These are phyloP conservation scores for Temnothorax ravouxi DNA, from an alignment of 2,888 invertebrate genomes.

Conservation along the genomic window DNA sequence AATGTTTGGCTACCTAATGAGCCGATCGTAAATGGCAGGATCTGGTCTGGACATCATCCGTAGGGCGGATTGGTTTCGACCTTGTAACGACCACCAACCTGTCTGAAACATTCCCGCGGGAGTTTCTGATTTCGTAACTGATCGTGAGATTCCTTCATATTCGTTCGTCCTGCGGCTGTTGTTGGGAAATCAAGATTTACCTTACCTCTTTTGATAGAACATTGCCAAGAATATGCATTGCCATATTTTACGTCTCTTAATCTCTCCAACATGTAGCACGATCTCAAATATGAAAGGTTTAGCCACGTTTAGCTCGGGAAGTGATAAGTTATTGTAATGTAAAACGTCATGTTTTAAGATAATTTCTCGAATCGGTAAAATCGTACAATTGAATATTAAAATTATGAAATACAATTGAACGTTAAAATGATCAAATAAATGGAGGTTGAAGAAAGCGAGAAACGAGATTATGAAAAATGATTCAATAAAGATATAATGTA, in stretches of 20 bases:
- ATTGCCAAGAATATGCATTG: constrained; percentile 15
- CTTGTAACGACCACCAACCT: constrained; percentile 37
- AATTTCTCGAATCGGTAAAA: not conserved
- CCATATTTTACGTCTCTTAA: constrained; percentile 20
- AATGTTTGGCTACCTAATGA: constrained; percentile 79
- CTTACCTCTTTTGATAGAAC: not conserved
- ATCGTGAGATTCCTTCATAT: constrained; percentile 62
- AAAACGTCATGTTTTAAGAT: not conserved
- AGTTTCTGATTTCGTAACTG: constrained; percentile 58
- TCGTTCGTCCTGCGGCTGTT: not conserved
- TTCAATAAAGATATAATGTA: not conserved
- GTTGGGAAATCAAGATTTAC: constrained; percentile 19
- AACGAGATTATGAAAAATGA: not conserved
- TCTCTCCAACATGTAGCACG: not conserved
- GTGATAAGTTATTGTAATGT: constrained; percentile 6
- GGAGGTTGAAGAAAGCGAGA: not conserved
- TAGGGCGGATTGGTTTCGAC: constrained; percentile 38
- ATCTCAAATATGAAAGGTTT: constrained; percentile 17
- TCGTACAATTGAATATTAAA: not conserved
- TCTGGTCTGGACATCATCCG: constrained; percentile 29
- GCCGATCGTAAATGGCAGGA: constrained; percentile 77
- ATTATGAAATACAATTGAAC: not conserved
- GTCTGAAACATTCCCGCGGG: constrained; percentile 45
- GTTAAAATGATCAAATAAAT: not conserved
- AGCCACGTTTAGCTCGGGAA: not conserved